Base-by-base conservation (phyloP, 2,797 vertebrate genomes). In the Sebastes taczanowskii region DNA sequence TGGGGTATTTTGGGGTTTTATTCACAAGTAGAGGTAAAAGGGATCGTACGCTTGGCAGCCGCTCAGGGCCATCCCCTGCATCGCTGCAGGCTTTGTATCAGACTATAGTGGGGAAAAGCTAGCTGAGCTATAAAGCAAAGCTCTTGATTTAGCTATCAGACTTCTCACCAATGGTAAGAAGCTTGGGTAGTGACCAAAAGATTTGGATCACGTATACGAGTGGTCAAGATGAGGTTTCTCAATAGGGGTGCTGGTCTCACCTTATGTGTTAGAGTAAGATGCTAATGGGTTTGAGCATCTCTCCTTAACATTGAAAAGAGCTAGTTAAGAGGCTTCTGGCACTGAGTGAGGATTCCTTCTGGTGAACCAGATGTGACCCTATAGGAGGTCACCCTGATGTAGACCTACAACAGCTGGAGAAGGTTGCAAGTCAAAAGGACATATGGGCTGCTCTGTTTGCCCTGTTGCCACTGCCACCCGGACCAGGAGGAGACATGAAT, bases 321-420 rank as follows among this genome's bases (percentile, higher is more conserved):
- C 10, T 42, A 22, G n/a, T 29, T 38, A 16, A 68, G 30, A 69
- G 32, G 20, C 55, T 42, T 53, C 4, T 69, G 69, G 35, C 35
- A 62, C 23, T 7, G 10, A 29, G 2, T 11, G 4, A 35, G 3
- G 5, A 42, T 32, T 64, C 9, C 20, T 55, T 22, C 7, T 27
- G 56, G 27, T 66, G 70, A 81, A 83, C 67, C 85, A 83, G 70
- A 81, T 83, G 73, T 80, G 66, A 70, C 55, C 69, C 38, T 22
- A 35, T 16, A n/a, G 38, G 81, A 74, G 46, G 23, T 64, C 52
- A 84, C 77, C 49, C 65, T 64, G 42, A 53, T 62, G 58, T 27
- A 30, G 71, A 80, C 56, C n/a, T 61, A 16, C 1, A 10, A 27
- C 9, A 78, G 22, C 78, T 83, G 73, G 66, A 78, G 38, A 85